These are phyloP conservation scores for Masnerella sp. DNA, from an alignment of 2,888 invertebrate genomes.

Conservation along the genomic window DNA sequence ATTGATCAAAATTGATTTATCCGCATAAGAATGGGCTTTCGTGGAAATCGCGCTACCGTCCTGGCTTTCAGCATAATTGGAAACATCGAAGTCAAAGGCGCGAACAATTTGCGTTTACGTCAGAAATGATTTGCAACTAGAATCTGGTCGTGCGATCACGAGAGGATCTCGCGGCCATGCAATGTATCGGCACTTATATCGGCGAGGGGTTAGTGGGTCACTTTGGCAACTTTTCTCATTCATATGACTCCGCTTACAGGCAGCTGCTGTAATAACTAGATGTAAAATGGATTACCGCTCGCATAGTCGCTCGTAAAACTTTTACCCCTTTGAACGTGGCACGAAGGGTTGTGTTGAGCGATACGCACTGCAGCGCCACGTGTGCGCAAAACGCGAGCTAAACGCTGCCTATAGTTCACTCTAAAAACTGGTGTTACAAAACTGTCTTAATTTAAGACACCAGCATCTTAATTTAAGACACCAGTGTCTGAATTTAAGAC, in stretches of 20 bases:
- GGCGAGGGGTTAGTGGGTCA: constrained; percentile 45
- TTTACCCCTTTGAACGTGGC: constrained; percentile 36
- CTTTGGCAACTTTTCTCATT: constrained; percentile 40
- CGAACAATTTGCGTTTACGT: constrained; percentile 1
- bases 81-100: background rate
- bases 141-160: constrained; percentile 5
- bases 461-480: too few species aligned
- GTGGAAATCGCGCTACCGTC: too few species aligned
- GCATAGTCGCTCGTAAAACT: constrained; percentile 40
- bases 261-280: constrained; percentile 50
- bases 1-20: too few species aligned
- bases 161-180: constrained; percentile 5
- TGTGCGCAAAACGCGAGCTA: too few species aligned
- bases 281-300: constrained; percentile 48
- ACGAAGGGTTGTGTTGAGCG: constrained; percentile 28
- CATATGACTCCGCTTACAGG: constrained; percentile 26
- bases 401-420: too few species aligned
- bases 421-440: too few species aligned
- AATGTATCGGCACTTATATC: constrained; percentile 14
- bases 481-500: too few species aligned
- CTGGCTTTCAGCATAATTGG: too few species aligned
- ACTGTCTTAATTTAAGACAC: too few species aligned
- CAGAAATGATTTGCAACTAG: constrained; percentile 18
- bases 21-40: too few species aligned
- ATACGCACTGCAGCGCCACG: constrained; percentile 12